Base-by-base conservation (phyloP, 1,140 invertebrate species). In the Pemphigus obesinymphae region DNA sequence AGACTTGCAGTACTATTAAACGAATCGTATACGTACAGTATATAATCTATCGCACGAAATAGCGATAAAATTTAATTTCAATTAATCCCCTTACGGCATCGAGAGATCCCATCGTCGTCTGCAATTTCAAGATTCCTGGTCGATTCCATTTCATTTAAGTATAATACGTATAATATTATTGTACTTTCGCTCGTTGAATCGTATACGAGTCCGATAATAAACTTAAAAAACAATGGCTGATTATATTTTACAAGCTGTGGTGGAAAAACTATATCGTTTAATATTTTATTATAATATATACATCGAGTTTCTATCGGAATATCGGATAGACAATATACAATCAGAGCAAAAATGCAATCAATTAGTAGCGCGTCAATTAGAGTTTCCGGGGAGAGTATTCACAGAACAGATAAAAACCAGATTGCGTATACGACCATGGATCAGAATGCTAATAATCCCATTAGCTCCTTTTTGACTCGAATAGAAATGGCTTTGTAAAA, bases 381-480 rank as follows among this genome's bases (percentile, higher is more conserved):
- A 45, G 76, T 63, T 61, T 63, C 53, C 34, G 76, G 76, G 76
- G 76, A 80, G 76, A 80, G 75, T 58, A 43, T 78, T 78, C 11
- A 1, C 13, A 15, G 76, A 61, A 61, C n/a, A 80, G 26, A 43
- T 29, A 43, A 43, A 73, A 80, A 80, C 76, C 76, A 80, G 76
- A 80, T 80, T 61, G 76, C 23, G 15, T 17, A n/a, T n/a, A 37
- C 53, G 34, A 34, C 75, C 34, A 17, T 58, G 75, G 75, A 55
- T 58, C 34, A 78, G 75, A 78, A 78, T 78, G 50, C 75, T 78
- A 78, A 78, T 78, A 78, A 78, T 78, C 53, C 34, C 75, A 78
- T 58, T 78, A 78, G n/a, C 50, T 78, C 75, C 75, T 78, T 78
- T 78, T 78, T 13, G 75, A 78, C 75, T 78, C 29, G 13, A 75